phyloP scores from a whole-genome alignment of 2,113 vertebrate species.

The Ceratotherium simum region DNA sequence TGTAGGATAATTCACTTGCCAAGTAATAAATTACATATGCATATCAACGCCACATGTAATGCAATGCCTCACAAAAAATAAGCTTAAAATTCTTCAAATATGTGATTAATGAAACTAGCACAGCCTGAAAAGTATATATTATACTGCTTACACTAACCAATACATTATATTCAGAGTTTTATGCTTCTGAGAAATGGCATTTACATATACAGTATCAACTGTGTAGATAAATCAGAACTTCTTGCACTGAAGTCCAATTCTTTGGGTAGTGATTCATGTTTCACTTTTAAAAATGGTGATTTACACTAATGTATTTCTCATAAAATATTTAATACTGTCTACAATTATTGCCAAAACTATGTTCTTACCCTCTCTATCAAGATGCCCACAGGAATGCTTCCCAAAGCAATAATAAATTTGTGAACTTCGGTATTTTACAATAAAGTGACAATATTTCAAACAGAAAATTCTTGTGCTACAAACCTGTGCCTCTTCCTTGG shows the following conservation, averaged over 20 bases:
- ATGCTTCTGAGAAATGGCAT: constrained; percentile 82
- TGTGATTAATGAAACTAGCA: constrained; percentile 82
- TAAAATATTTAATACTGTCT: constrained; percentile 80
- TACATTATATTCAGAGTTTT: constrained; percentile 78
- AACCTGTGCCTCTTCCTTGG: neutral
- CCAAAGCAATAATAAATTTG: constrained; percentile 72
- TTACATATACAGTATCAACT: constrained; percentile 81
- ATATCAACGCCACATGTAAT: constrained; percentile 75
- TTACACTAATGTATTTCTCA: constrained; percentile 83
- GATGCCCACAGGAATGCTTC: constrained; percentile 60
- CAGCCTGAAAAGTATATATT: constrained; percentile 77
- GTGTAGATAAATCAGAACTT: constrained; percentile 76
- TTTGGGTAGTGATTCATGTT: constrained; percentile 79
- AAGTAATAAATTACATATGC: constrained; percentile 78
- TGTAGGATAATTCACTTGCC: constrained; percentile 77
- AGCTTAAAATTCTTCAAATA: constrained; percentile 81
- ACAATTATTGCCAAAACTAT: constrained; percentile 80
- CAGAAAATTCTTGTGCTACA: constrained; percentile 39
- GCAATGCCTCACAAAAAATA: constrained; percentile 78
- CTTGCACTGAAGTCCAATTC: constrained; percentile 77
- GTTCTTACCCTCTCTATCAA: constrained; percentile 72
- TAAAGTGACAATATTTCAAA: constrained; percentile 70
- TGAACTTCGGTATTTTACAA: constrained; percentile 70
- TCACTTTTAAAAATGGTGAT: constrained; percentile 79
- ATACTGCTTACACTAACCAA: constrained; percentile 76